Evolutionary conservation across 2,113 vertebrate species (phyloP), one percentile per base, ranked within the genome.

Genomic region (Gasterosteus aculeatus): DNA sequence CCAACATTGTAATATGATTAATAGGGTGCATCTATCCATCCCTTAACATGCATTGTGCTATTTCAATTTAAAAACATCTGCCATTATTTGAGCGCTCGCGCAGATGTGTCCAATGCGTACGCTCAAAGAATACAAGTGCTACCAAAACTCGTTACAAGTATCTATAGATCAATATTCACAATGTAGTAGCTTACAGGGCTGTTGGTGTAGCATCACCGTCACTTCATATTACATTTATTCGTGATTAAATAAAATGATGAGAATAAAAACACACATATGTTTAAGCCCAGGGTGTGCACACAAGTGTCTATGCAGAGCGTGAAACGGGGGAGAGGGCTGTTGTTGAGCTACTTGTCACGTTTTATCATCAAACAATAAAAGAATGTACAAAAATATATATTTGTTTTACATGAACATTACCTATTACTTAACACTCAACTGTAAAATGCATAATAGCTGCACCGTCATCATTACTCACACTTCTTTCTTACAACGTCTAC

Each of bases 341-440:
- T 26, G 39, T 47, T 42, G 58, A 71, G 71, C 42, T 79, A 63
- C 78, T 56, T 11, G 26, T 72, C 11, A 14, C 38, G 11, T 63
- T 53, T 68, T 31, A 39, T 69, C 60, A 68, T 78, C 53, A 22
- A 79, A 86, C 80, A 65, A 74, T 77, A 80, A 81, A 88, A 90
- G 56, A 71, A 84, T 59, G 72, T 88, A 90, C 85, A 91, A 92
- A 90, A 89, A 86, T 82, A 93, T 89, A 92, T 77, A 84, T 91
- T 85, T 83, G 74, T 83, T 85, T 75, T 79, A 89, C 78, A 87
- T 81, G 62, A 86, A 78, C 57, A 83, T 67, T 49, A 74, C 35
- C 0, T 62, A 63, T 65, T 79, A 63, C 33, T 72, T 46, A 69
- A 65, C 41, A 84, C 47, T 69, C 38, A 18, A n/a, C 62, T 86